phyloP scores from a whole-genome alignment of 2,888 invertebrate species.

The Diabrotica balteata region DNA sequence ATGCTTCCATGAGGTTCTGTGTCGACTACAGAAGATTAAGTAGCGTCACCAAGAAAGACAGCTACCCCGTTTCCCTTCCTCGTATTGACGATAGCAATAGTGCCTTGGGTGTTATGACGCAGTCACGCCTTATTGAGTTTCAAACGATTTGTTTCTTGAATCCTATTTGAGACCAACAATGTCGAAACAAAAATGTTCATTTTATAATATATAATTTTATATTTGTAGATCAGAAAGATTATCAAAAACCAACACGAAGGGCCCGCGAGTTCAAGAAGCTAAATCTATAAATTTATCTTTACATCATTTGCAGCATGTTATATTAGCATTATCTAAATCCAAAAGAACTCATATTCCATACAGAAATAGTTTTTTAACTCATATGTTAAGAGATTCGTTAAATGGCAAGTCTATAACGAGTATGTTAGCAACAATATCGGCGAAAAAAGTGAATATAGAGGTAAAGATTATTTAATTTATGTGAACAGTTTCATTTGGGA shows the following conservation, averaged over 20 bases:
- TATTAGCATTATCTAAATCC: slow-evolving; percentile 57
- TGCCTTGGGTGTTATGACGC: too few relatives aligned
- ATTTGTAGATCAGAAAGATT: slow-evolving; percentile 62
- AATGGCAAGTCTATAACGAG: slow-evolving; percentile 65
- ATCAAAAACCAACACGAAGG: slow-evolving; percentile 61
- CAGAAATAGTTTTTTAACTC: slow-evolving; percentile 65
- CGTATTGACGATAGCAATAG: too few relatives aligned
- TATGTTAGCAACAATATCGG: slow-evolving; percentile 61
- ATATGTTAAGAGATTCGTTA: slow-evolving; percentile 63
- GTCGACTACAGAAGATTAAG: too few relatives aligned
- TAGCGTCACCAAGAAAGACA: too few relatives aligned
- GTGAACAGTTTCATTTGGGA: too few relatives aligned
- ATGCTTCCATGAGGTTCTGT: too few relatives aligned
- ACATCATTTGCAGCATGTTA: slow-evolving; percentile 65
- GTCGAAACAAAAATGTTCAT: background rate
- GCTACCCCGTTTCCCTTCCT: too few relatives aligned
- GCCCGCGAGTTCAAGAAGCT: slow-evolving; percentile 62
- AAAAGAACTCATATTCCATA: slow-evolving; percentile 59
- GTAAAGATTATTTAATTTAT: slow-evolving; percentile 29
- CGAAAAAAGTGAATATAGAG: slow-evolving; percentile 44
- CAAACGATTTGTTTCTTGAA: too few relatives aligned
- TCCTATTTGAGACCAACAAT: too few relatives aligned
- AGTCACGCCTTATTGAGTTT: too few relatives aligned
- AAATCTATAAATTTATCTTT: slow-evolving; percentile 65
- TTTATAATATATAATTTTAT: background rate